phyloP scores from a whole-genome alignment of 2,797 vertebrate genomes.

The Artibeus jamaicensis region DNA sequence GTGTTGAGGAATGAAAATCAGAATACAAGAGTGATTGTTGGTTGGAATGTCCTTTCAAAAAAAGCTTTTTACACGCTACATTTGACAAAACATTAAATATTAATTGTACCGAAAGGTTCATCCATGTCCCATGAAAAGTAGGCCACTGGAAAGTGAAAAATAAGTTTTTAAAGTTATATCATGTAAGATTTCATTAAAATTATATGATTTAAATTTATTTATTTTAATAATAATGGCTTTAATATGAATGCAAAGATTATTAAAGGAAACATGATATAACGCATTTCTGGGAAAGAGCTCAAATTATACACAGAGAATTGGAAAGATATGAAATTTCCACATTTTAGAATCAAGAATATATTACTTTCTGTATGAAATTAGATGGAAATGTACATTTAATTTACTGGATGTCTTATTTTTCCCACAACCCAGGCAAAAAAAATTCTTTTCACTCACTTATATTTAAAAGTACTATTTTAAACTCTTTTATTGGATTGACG shows the following conservation, averaged over 20 bases:
- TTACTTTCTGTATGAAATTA: constrained; percentile 40
- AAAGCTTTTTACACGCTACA: not conserved
- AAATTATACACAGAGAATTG: constrained; percentile 33
- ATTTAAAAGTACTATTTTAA: not conserved
- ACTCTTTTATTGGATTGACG: not conserved
- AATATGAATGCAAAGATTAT: constrained; percentile 61
- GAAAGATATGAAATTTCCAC: not conserved
- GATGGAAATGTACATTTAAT: constrained; percentile 47
- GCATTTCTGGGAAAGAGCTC: constrained; percentile 45
- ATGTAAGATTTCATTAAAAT: not conserved
- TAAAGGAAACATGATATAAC: constrained; percentile 19
- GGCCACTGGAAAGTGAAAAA: not conserved
- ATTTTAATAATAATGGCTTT: not conserved
- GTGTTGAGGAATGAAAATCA: not conserved
- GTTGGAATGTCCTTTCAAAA: not conserved
- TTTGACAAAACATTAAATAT: not conserved
- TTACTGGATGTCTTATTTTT: constrained; percentile 38
- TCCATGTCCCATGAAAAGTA: not conserved
- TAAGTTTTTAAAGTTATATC: not conserved
- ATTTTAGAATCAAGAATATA: constrained; percentile 36
- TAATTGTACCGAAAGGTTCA: not conserved
- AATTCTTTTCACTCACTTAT: not conserved
- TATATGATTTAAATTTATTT: no score
- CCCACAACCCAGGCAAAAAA: not conserved
- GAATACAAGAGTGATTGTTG: not conserved